Evolutionary conservation across 2,113 vertebrate species (phyloP).

Genomic region (Gobio gobio): DNA sequence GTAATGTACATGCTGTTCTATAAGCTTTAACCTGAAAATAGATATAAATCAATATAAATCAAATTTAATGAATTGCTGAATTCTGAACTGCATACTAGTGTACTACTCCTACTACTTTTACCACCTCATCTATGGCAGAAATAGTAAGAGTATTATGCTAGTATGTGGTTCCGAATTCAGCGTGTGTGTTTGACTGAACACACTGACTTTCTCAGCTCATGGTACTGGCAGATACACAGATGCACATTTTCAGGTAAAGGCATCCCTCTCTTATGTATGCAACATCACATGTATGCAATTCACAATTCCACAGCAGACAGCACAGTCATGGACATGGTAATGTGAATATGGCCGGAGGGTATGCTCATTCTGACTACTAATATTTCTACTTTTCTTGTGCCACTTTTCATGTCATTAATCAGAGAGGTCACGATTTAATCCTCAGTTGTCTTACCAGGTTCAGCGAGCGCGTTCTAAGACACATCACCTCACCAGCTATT

Average conservation of each 20-base stretch:
- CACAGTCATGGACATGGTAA: not conserved
- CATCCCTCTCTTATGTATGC: not conserved
- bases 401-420: constrained; percentile 10
- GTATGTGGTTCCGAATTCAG: too few species aligned
- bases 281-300: not conserved
- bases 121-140: too few species aligned
- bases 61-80: not conserved
- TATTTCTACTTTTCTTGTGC: not conserved
- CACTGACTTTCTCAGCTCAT: not conserved
- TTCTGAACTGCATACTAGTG: too few species aligned
- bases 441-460: not conserved
- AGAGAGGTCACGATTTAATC: constrained; percentile 15
- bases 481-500: not conserved
- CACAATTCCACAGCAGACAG: not conserved
- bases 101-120: too few species aligned
- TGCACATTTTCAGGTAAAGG: not conserved
- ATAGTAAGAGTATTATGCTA: too few species aligned
- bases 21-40: not conserved
- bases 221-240: not conserved
- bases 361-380: constrained; percentile 13
- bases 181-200: too few species aligned
- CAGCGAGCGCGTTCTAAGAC: not conserved
- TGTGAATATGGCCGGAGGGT: constrained; percentile 22
- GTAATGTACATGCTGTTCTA: not conserved
- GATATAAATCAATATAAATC: not conserved